Evolutionary conservation across 2,113 vertebrate genomes (phyloP).

Genomic region (Chloebia gouldiae): DNA sequence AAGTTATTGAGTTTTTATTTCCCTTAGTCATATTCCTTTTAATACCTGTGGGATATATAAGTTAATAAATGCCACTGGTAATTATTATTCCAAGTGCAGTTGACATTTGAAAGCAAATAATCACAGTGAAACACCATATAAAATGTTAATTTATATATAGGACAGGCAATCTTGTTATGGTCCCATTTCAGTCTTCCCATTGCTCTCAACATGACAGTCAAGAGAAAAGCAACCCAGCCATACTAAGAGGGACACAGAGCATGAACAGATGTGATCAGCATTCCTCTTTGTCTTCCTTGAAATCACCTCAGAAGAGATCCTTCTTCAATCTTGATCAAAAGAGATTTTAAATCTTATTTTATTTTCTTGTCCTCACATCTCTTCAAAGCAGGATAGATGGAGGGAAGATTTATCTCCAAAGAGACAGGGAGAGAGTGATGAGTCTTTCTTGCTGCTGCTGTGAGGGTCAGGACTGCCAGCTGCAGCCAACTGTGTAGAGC

Average conservation of each 20-base stretch:
- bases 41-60: neutral
- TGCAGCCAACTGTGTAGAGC: neutral
- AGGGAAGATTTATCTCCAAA: neutral
- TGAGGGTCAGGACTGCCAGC: neutral
- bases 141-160: neutral
- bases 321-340: neutral
- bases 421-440: neutral
- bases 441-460: neutral
- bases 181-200: neutral
- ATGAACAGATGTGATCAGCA: neutral
- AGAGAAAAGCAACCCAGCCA: neutral
- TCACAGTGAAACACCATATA: neutral
- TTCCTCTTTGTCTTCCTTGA: neutral
- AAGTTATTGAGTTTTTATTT: neutral
- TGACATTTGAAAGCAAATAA: neutral
- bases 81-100: neutral
- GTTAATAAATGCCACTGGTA: neutral
- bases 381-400: neutral
- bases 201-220: fast-evolving
- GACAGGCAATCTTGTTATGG: neutral
- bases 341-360: neutral
- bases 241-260: neutral
- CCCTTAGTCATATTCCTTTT: neutral
- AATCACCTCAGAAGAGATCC: neutral
- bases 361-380: neutral